A percentile compares a stretch with the other conserved stretches of the same genome.
Evolutionary conservation across 2,888 invertebrate genomes (phyloP).

Genomic region (Ophioninae sp.): DNA sequence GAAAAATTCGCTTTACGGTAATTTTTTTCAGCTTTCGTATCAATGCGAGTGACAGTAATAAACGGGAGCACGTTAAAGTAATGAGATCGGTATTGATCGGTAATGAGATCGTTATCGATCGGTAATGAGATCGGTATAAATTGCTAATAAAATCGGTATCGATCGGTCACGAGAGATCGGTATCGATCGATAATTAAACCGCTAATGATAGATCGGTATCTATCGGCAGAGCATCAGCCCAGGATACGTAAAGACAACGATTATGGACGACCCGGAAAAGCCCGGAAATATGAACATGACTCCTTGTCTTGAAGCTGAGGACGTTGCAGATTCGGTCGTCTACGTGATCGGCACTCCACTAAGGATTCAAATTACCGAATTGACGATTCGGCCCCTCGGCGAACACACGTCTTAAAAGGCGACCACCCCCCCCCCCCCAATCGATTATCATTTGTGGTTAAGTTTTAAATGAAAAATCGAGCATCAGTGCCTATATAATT

Average conservation of each 20-base stretch:
- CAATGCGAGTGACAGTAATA: background rate
- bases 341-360: conserved; percentile 77
- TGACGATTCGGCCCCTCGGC: conserved; percentile 65
- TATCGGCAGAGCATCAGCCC: conserved; percentile 84
- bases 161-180: conserved; percentile 69
- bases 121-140: background rate
- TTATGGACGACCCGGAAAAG: conserved; percentile 72
- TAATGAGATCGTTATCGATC: conserved; percentile 68
- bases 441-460: no score
- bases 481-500: no score
- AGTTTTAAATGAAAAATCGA: background rate
- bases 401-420: conserved; percentile 45
- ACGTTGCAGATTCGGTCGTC: conserved; percentile 79
- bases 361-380: conserved; percentile 73
- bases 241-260: conserved; percentile 84
- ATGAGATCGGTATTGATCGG: conserved; percentile 27
- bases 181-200: background rate
- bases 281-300: background rate
- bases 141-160: background rate
- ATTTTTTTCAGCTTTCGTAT: background rate
- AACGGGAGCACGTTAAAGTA: background rate
- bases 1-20: conserved; percentile 69
- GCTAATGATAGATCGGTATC: background rate
- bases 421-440: no score
- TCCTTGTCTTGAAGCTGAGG: conserved; percentile 73